Base-by-base conservation (phyloP, 2,113 vertebrate species). In the Columba livia region DNA sequence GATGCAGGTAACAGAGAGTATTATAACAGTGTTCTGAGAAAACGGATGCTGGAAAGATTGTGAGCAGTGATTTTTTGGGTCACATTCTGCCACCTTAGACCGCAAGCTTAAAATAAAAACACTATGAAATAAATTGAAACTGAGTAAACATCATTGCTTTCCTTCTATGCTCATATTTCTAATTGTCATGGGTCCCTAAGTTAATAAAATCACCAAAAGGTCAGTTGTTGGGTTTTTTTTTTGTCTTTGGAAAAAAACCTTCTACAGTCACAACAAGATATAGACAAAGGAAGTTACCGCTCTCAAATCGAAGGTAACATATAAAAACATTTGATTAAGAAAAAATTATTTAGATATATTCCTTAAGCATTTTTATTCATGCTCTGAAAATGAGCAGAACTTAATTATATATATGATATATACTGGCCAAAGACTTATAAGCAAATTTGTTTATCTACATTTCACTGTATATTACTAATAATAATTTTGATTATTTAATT, bases 161-260 rank as follows among this genome's bases (percentile, higher is more conserved):
- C 95, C 34, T 58, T 88, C 65, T 88, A 42, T 79, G 44, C 50
- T 82, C 70, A 14, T 95, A 89, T 93, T 96, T 95, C 71, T 96
- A 96, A 95, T 92, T 84, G 92, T 91, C 81, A 92, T 62, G n/a
- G 21, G n/a, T 79, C 44, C 29, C 79, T 86, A 92, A 92, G 75
- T 91, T 91, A 95, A 92, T 88, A 94, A 85, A 94, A 94, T 92
- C 56, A 93, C 78, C 83, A 90, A 84, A 95, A 95, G 75, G 90
- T 95, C 88, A 93, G 42, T 0, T 34, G 84, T 62, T 80, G 40
- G 12, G 56, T 70, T 71, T 54, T 62, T 47, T 47, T 88, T 50
- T 88, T 51, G n/a, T 31, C 15, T 66, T 85, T 61, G 36, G 44
- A 80, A 93, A 93, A 89, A 50, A 71, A 86, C 82, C 51, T 81